Conservation (phyloP, 1,140 invertebrate species). For the Habropoda laboriosa region DNA sequence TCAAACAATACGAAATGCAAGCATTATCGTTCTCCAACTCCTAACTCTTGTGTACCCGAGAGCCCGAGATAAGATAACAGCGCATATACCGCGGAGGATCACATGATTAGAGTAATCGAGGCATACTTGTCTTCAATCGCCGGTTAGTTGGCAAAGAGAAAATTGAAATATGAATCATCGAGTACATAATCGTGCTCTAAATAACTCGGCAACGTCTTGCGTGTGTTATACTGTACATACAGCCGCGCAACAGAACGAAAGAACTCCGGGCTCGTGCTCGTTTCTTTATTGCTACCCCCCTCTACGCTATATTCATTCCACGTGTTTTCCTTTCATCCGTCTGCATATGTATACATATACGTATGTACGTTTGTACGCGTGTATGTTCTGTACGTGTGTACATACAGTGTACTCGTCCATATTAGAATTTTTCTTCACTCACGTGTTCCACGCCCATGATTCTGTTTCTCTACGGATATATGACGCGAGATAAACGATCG, state of each 20-base stretch:
- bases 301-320: neutral
- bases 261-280: conserved; percentile 4
- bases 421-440: conserved; percentile 21
- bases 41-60: conserved; percentile 35
- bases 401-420: no score
- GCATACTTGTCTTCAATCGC: conserved; percentile 45
- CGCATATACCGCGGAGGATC: conserved; percentile 18
- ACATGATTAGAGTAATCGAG: conserved; percentile 59
- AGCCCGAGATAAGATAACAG: conserved; percentile 62
- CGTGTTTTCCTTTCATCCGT: conserved; percentile 17
- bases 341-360: no score
- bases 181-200: conserved; percentile 50
- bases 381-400: no score
- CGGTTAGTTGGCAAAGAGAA: conserved; percentile 50
- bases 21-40: conserved; percentile 38
- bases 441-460: conserved; percentile 6
- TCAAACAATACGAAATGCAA: conserved; percentile 19
- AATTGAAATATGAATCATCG: conserved; percentile 65
- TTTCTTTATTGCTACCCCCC: conserved; percentile 1
- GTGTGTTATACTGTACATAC: neutral
- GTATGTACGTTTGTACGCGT: no score
- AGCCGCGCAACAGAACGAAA: conserved; percentile 26
- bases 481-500: neutral
- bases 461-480: neutral
- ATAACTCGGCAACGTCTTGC: conserved; percentile 42